Evolutionary conservation across 2,888 invertebrate genomes (phyloP).

Genomic region (Amorpha juglandis): DNA sequence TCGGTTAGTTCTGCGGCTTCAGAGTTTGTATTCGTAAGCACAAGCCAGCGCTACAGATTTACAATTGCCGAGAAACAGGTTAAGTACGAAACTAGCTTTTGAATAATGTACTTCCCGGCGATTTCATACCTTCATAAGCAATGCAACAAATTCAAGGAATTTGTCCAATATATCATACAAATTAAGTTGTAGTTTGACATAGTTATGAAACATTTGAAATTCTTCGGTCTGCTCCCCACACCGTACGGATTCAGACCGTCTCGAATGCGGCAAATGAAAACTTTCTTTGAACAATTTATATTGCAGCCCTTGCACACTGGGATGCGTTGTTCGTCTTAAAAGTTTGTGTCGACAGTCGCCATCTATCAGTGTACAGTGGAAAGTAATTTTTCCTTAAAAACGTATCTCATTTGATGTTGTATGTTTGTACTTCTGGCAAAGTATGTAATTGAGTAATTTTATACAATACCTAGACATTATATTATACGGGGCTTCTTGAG

Average conservation of each 20-base stretch:
- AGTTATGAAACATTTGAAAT: not conserved
- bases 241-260: not conserved
- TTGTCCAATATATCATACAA: constrained; percentile 12
- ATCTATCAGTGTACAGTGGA: not conserved
- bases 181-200: constrained; percentile 8
- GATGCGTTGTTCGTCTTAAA: not conserved
- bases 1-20: constrained; percentile 5
- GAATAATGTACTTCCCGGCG: too few species aligned
- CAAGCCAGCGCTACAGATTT: constrained; percentile 9
- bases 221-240: not conserved
- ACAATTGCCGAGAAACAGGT: constrained; percentile 13
- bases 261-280: constrained; percentile 8
- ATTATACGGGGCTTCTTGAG: too few species aligned
- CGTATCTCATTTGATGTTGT: not conserved
- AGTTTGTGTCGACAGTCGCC: not conserved
- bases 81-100: constrained; percentile 22
- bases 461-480: too few species aligned
- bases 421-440: too few species aligned
- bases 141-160: constrained; percentile 11
- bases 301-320: constrained; percentile 4
- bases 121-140: constrained; percentile 13
- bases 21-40: constrained; percentile 6
- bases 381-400: not conserved
- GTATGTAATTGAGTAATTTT: too few species aligned
- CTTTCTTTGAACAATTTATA: constrained; percentile 17